Base-by-base conservation (phyloP, 1,140 invertebrate species). In the Rhyzopertha dominica region DNA sequence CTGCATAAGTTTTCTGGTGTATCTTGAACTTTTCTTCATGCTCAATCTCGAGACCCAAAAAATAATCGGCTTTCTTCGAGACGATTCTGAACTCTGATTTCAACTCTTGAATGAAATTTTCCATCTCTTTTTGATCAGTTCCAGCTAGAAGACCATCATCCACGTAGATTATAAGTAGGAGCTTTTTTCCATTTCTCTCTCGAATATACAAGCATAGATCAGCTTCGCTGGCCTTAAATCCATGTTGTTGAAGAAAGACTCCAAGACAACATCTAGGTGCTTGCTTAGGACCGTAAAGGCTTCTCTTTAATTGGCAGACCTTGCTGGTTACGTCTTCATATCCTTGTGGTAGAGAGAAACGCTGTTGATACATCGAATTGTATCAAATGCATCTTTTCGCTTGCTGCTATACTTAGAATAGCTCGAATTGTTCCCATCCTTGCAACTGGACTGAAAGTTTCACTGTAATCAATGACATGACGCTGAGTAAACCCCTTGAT, bases 361-460 rank as follows among this genome's bases (percentile, higher is more conserved):
- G 69, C 69, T 41, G 63, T 65, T 43, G 61, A 67, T 0, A 73
- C 56, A 55, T 72, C 68, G 32, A 72, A 61, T 30, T 70, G 63
- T 25, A 38, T 30, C 8, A 73, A 51, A 10, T 58, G 14, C 13
- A 60, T 50, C 18, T 62, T 53, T 20, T 66, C 22, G 31, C 54
- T 36, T 5, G 61, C 62, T 34, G 66, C 57, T 38, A 71, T 54
- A 32, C 49, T 47, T 8, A 73, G 31, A 4, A 73, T n/a, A 28
- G 62, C 43, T 57, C 72, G 51, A 25, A 74, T 52, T 16, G 65
- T 54, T 13, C 56, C 57, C 38, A 52, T 58, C 31, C 56, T 49
- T 1, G 53, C 53, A 8, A 72, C 68, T n/a, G 66, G 60, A 29
- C 62, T 59, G 48, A 65, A 72, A 12, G 58, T 71, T 49, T 72